phyloP scores from a whole-genome alignment of 2,797 vertebrate genomes.

The Decapterus maruadsi region DNA sequence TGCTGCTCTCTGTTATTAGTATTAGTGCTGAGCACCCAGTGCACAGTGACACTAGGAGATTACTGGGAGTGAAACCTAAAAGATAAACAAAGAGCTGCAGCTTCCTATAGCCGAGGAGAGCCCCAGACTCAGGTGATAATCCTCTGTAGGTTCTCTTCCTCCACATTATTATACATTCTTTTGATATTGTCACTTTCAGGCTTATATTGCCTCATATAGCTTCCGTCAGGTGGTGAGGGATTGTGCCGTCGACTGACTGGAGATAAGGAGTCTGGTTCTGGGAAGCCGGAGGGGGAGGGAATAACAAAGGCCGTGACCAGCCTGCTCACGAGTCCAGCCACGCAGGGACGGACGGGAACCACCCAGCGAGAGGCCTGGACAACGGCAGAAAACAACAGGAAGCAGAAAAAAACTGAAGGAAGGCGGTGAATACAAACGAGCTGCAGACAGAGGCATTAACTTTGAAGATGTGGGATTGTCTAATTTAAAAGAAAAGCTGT shows the following conservation, averaged over 20 bases:
- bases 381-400: constrained; percentile 3
- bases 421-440: constrained; percentile 34
- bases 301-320: background rate
- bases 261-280: background rate
- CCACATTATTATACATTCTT: background rate
- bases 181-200: background rate
- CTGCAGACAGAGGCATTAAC: background rate
- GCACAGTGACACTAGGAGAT: no score
- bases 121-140: background rate
- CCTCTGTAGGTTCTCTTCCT: background rate
- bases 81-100: background rate
- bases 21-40: no score
- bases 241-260: background rate
- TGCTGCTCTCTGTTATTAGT: no score
- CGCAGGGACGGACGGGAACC: constrained; percentile 3
- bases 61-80: background rate
- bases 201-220: background rate
- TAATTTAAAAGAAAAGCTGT: background rate
- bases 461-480: background rate
- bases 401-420: background rate
- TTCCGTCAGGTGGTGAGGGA: background rate
- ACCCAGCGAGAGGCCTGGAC: background rate
- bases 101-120: background rate
- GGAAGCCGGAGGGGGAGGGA: background rate
- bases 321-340: constrained; percentile 40